Evolutionary conservation across 2,888 invertebrate genomes (phyloP), one percentile per base, ranked within the genome.

Genomic region (Nasonovia ribisnigri): DNA sequence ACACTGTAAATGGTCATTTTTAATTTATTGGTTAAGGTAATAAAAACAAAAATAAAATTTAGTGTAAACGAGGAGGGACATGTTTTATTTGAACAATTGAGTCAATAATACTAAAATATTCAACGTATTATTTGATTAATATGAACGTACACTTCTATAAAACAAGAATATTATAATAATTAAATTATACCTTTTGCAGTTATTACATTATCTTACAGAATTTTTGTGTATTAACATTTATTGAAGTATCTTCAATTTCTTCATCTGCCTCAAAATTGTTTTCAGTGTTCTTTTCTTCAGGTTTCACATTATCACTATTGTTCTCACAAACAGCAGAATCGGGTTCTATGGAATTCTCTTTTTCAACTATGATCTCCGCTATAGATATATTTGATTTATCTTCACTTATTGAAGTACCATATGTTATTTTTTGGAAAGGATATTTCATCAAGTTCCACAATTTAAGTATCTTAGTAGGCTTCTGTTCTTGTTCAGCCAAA

Each of bases 371-470:
- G 3, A 36, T 36, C 20, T 93, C 60, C 3, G 93, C 90, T 84
- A 86, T 60, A 42, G 93, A 90, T 51, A n/a, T 51, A 86, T 90
- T 60, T 51, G 51, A 57, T 84, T 86, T 26, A 51, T 93, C 87
- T 90, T 48, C n/a, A 86, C 24, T 86, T 29, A 48, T 11, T 16
- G 77, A 43, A 16, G 48, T 51, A 43, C 60, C 86, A n/a, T 13
- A 51, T 20, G 93, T 51, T 60, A 93, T 67, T 93, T 90, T 93
- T 51, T 87, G 84, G 86, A 93, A 93, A 6, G 93, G 93, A 86
- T 60, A 86, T 90, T 93, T 93, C 67, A 93, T 93, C 13, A 90
- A 51, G 36, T 90, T 93, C 93, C 90, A 93, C 13, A 93, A n/a
- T 86, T 90, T 93, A 60, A 86, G 24, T 93, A 86, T 43, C 67